Evolutionary conservation across 1,140 invertebrate genomes (phyloP), one percentile per base, ranked within the genome.

Genomic region (Oryctes rhinoceros): DNA sequence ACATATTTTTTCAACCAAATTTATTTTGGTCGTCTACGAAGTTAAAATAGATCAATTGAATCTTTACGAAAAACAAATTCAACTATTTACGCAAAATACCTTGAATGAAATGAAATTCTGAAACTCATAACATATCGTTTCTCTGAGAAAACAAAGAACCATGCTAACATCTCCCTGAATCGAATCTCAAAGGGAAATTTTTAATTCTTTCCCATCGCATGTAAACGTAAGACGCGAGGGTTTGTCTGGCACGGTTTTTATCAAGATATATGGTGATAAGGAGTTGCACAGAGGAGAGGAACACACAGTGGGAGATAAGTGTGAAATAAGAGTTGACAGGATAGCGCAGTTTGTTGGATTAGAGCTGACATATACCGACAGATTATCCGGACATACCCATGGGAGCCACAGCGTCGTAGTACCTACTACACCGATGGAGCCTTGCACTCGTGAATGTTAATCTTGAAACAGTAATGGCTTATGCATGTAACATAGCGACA

Each of bases 321-420:
- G 35, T 76, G 79, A 80, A 80, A 80, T 80, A 76, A 80, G 79
- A 80, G 67, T 59, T 80, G 79, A 80, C 79, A 80, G 79, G 67
- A 37, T 35, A 39, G 79, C 79, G 79, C 39, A 37, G 79, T 80
- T 39, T 71, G 79, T 53, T 62, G 71, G 79, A 80, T 80, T 48
- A 76, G 47, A 80, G 13, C 18, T 80, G 79, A 80, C 79, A 71
- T 71, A 80, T 48, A 71, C 48, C 74, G 79, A 80, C 79, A 80
- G 79, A 80, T 80, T 71, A 80, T 80, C 79, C 79, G 67, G 79
- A 76, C 79, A 53, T 13, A 49, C 74, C 79, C 79, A 62, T n/a
- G 79, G 71, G 79, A 76, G n/a, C 67, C 9, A 9, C 7, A 35
- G 71, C 44, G 67, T 75, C 49, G 35, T 37, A 11, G n/a, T 39